Conservation (phyloP, 1,140 invertebrate species). For the Pogonognathellus flavescens region DNA sequence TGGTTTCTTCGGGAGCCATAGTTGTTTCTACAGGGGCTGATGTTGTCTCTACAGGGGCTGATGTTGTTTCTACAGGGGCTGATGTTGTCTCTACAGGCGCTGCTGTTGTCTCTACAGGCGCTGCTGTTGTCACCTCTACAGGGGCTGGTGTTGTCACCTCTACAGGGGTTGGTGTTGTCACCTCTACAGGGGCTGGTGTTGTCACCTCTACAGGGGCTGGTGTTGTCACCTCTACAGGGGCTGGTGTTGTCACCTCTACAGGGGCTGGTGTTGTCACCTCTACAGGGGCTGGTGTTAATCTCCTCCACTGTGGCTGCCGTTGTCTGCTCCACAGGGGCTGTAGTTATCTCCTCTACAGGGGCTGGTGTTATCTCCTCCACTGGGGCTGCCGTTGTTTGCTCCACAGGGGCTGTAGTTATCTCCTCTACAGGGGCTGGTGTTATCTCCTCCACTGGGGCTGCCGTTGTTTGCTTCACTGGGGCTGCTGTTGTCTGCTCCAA, state of each 20-base stretch:
- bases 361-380: neutral
- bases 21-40: neutral
- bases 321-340: conserved; percentile 16
- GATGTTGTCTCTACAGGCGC: neutral
- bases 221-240: neutral
- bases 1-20: neutral
- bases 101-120: neutral
- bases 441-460: neutral
- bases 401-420: neutral
- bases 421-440: neutral
- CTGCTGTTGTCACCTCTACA: neutral
- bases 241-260: neutral
- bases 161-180: neutral
- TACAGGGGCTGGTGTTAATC: neutral
- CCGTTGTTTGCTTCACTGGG: neutral
- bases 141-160: neutral
- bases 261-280: neutral
- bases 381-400: neutral
- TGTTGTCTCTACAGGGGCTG: neutral
- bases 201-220: too few species aligned
- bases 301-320: conserved; percentile 1
- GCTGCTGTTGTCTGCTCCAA: too few species aligned
- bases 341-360: conserved; percentile 14
- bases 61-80: neutral
- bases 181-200: too few species aligned